A percentile compares a stretch with the other conserved stretches of the same genome.
Conservation (phyloP, 2,888 invertebrate genomes). For the Sesia bembeciformis region DNA sequence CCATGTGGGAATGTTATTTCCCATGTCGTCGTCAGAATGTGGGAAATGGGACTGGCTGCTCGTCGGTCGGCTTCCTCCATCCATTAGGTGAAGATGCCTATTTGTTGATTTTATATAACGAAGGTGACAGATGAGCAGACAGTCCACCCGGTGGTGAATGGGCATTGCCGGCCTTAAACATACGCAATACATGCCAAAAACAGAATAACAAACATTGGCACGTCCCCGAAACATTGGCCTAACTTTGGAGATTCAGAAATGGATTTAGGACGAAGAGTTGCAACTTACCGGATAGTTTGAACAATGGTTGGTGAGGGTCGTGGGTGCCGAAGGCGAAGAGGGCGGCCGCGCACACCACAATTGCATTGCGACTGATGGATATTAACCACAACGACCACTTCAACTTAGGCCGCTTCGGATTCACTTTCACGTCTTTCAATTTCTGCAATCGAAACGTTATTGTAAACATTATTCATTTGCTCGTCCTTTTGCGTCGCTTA, state of each 20-base stretch:
- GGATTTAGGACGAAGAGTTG: neutral
- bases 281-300: slow-evolving; percentile 73
- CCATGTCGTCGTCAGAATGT: no score
- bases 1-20: no score
- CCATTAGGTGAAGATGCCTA: no score
- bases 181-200: no score
- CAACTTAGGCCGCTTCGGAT: slow-evolving; percentile 40
- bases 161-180: no score
- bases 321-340: slow-evolving; percentile 72
- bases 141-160: no score
- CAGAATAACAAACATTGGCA: neutral
- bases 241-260: no score
- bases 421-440: slow-evolving; percentile 72
- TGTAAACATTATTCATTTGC: neutral
- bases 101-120: no score
- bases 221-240: neutral
- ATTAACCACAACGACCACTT: slow-evolving; percentile 80
- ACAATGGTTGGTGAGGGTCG: slow-evolving; percentile 69
- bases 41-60: no score
- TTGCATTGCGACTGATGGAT: slow-evolving; percentile 85
- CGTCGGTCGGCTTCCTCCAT: no score
- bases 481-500: no score
- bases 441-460: slow-evolving; percentile 53
- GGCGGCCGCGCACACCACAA: slow-evolving; percentile 80
- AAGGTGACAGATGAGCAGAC: no score